Evolutionary conservation across 2,113 vertebrate species (phyloP).

Genomic region (Anarhynchus alexandrinus): DNA sequence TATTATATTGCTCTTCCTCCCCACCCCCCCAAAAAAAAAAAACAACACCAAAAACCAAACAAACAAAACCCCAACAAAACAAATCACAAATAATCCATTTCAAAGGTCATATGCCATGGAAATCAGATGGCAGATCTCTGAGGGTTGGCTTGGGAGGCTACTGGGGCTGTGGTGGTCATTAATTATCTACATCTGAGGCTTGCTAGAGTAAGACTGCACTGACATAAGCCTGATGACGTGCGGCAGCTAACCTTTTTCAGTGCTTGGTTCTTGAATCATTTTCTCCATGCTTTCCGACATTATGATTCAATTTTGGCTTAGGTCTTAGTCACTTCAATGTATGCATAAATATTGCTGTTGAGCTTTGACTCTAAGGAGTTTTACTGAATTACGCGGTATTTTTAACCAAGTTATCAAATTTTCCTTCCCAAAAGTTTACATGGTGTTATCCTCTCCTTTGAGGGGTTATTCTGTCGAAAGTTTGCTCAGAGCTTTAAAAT

Average conservation of each 20-base stretch:
- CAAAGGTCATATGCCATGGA: not conserved
- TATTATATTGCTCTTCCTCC: not conserved
- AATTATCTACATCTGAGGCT: not conserved
- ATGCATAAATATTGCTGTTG: not conserved
- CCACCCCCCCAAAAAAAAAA: no score
- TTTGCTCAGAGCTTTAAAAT: not conserved
- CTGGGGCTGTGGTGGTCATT: not conserved
- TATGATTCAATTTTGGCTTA: not conserved
- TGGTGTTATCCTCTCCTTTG: not conserved
- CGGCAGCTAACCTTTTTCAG: not conserved
- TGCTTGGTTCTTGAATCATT: not conserved
- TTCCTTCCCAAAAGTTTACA: not conserved
- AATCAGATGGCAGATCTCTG: not conserved
- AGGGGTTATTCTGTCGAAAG: not conserved
- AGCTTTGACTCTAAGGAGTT: not conserved
- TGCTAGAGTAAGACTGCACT: not conserved
- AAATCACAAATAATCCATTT: not conserved
- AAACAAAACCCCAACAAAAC: no score
- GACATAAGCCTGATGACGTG: not conserved
- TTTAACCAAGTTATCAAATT: not conserved
- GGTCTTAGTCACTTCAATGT: not conserved
- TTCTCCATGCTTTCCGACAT: not conserved
- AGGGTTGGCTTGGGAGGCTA: not conserved
- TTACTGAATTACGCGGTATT: not conserved
- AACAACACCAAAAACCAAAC: no score